Conservation (phyloP, 2,113 vertebrate genomes). For the Scomber scombrus region DNA sequence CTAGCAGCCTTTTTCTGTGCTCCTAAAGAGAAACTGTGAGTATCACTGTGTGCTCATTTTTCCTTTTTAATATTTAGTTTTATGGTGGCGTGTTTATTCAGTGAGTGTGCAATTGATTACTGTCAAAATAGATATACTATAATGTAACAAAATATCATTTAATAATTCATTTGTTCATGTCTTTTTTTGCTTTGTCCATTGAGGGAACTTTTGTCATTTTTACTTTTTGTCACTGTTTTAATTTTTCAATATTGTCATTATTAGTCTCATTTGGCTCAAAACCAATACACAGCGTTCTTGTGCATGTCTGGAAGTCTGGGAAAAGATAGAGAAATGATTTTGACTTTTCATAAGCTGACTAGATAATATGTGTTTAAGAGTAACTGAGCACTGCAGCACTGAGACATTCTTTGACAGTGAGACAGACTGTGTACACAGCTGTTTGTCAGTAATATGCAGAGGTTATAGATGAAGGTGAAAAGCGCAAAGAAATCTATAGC, state of each 20-base stretch:
- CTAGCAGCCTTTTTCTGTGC: conserved; percentile 52
- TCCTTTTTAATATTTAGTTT: conserved; percentile 15
- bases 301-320: conserved; percentile 10
- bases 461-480: conserved; percentile 32
- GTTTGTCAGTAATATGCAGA: conserved; percentile 20
- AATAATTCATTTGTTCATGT: background rate
- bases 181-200: conserved; percentile 1
- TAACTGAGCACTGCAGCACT: background rate
- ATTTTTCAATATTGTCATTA: conserved; percentile 8
- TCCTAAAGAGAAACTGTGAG: conserved; percentile 78
- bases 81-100: background rate
- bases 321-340: conserved; percentile 14
- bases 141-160: background rate
- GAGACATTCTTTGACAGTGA: conserved; percentile 10
- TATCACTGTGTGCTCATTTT: conserved; percentile 68
- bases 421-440: conserved; percentile 1
- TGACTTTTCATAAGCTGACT: conserved; percentile 19
- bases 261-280: conserved; percentile 15
- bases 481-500: background rate
- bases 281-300: conserved; percentile 4
- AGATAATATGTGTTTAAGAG: conserved; percentile 24
- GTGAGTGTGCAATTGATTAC: background rate
- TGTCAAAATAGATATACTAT: background rate
- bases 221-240: conserved; percentile 13
- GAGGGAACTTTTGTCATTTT: background rate